Conservation (phyloP, 1,140 invertebrate genomes). For the Platorchestia sp. region DNA sequence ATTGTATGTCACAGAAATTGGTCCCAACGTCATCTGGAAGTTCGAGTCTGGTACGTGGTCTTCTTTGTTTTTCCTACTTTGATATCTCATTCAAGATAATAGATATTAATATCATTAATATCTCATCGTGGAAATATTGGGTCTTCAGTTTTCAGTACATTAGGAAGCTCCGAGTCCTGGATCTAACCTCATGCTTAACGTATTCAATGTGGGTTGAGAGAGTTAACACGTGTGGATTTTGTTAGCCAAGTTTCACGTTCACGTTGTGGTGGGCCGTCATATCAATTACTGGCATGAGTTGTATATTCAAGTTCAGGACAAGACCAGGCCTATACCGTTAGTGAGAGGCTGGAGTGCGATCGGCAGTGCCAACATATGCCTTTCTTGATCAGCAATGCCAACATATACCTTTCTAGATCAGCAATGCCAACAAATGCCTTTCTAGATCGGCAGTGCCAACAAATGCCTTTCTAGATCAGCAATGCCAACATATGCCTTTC, state of each 20-base stretch:
- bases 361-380: no score
- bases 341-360: no score
- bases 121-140: not conserved
- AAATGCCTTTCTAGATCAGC: no score
- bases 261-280: not conserved
- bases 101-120: conserved; percentile 8
- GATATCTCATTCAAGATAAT: not conserved
- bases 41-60: conserved; percentile 72
- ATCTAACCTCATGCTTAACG: not conserved
- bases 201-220: not conserved
- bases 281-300: not conserved
- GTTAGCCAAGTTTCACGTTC: not conserved
- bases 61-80: not conserved
- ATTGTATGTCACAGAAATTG: conserved; percentile 83
- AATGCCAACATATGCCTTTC: no score
- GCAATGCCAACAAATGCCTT: no score
- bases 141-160: not conserved
- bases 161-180: not conserved
- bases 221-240: not conserved
- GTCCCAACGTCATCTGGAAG: conserved; percentile 77
- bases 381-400: no score
- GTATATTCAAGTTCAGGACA: not conserved
- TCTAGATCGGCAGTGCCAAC: no score
- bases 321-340: not conserved
- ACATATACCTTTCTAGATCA: no score